phyloP scores from a whole-genome alignment of 2,113 vertebrate genomes.

The Mirza zaza region DNA sequence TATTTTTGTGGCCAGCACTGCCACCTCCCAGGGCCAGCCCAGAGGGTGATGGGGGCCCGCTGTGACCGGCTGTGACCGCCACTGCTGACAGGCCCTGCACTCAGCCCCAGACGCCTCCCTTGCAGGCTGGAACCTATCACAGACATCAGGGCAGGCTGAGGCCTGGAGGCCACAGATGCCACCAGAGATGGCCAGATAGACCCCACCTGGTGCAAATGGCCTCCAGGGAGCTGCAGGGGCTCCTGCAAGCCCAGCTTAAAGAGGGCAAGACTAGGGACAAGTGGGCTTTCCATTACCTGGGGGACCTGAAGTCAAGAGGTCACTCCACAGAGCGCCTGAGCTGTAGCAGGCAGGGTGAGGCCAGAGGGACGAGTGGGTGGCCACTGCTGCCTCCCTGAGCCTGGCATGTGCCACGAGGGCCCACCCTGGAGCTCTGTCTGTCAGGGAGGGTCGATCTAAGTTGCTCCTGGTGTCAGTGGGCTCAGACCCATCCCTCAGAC shows the following conservation, averaged over 20 bases:
- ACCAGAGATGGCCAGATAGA: background rate
- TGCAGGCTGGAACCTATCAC: background rate
- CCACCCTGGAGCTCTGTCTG: background rate
- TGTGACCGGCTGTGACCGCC: background rate
- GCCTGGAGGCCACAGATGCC: background rate
- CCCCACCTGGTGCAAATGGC: background rate
- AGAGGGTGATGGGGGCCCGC: background rate
- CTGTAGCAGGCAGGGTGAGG: background rate
- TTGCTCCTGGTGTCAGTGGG: background rate
- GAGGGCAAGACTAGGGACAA: background rate
- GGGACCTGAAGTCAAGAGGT: background rate
- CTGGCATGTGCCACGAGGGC: background rate
- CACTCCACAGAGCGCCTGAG: background rate
- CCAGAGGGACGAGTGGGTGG: accelerated
- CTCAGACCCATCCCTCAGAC: background rate
- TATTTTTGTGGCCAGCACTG: too few species aligned
- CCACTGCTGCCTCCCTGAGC: background rate
- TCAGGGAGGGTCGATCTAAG: too few species aligned
- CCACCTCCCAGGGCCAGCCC: background rate
- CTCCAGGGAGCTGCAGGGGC: background rate
- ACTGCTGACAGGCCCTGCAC: background rate
- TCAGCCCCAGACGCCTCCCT: background rate
- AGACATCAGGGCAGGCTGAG: background rate
- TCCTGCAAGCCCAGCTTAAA: background rate
- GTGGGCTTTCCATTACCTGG: background rate